These are phyloP conservation scores for Tipula helvola DNA, from an alignment of 2,888 invertebrate species.

Conservation along the genomic window DNA sequence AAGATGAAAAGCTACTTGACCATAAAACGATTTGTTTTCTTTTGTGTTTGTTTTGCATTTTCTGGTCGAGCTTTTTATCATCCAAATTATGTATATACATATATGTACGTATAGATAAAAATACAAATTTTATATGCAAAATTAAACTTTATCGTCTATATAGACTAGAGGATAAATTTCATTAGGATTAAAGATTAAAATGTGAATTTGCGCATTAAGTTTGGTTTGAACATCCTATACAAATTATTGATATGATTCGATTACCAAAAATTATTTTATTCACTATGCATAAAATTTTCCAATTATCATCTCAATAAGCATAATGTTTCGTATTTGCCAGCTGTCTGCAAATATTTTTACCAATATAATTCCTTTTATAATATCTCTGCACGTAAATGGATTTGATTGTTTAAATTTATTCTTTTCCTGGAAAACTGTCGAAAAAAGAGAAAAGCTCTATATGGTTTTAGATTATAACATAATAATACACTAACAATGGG, in stretches of 20 bases:
- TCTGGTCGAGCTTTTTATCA: background rate
- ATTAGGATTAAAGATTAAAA: too few species aligned
- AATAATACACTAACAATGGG: background rate
- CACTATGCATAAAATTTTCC: background rate
- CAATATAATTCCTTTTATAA: background rate
- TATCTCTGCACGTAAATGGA: background rate
- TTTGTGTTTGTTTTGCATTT: background rate
- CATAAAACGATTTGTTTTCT: background rate
- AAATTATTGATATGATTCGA: too few species aligned
- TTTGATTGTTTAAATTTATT: background rate
- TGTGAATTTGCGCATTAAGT: too few species aligned
- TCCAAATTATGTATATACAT: background rate
- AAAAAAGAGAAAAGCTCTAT: background rate
- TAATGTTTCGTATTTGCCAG: background rate
- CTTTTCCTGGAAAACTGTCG: background rate
- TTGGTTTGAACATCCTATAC: too few species aligned
- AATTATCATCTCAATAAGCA: background rate
- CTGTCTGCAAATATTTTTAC: background rate
- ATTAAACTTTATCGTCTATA: background rate
- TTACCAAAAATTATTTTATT: too few species aligned
- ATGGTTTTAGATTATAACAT: background rate
- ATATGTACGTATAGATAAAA: too few species aligned
- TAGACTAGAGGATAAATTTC: too few species aligned
- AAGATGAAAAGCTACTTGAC: background rate
- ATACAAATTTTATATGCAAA: background rate